Base-by-base conservation (phyloP, 1,140 invertebrate genomes). In the Daktulosphaira vitifoliae region DNA sequence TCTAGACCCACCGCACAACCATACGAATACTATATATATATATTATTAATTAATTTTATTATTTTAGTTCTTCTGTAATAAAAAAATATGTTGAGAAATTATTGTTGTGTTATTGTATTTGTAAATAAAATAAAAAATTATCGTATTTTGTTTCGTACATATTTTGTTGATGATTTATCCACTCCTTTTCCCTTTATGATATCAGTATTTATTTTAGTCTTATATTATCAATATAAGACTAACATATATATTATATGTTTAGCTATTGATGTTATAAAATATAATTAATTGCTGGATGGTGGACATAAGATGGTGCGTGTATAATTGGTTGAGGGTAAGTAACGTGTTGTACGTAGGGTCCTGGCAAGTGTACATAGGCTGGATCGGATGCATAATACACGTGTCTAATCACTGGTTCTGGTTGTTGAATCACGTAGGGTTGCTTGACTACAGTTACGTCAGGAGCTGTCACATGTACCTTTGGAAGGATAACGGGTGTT, bases 381-480 rank as follows among this genome's bases (percentile, higher is more conserved):
- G 70, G 70, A 8, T 33, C 29, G 5, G 29, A 33, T 11, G 68
- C 68, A 49, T 71, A 68, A 67, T 73, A 71, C 2, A 72, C 71
- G 18, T 62, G 56, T 23, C 70, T 67, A 68, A 69, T 69, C 18
- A 67, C 68, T 38, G 67, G 67, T 16, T 72, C 72, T 33, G 70
- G 66, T 46, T 74, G 69, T 1, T 69, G 59, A 6, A 73, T 67
- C 25, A 71, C 68, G 52, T 70, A 67, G 7, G 71, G 71, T 56
- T 73, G 73, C 39, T 65, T 69, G 68, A 74, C 69, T 9, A 72
- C 68, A 1, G 68, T 72, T 15, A 72, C 69, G 51, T 73, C 68
- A n/a, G 72, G 62, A 5, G 73, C 67, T 15, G 68, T 68, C 5
- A 71, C 66, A 11, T 69, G 48, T 6, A 74, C 72, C 53, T 69